phyloP scores from a whole-genome alignment of 2,113 vertebrate species.

The Apistogramma diplotaenia region DNA sequence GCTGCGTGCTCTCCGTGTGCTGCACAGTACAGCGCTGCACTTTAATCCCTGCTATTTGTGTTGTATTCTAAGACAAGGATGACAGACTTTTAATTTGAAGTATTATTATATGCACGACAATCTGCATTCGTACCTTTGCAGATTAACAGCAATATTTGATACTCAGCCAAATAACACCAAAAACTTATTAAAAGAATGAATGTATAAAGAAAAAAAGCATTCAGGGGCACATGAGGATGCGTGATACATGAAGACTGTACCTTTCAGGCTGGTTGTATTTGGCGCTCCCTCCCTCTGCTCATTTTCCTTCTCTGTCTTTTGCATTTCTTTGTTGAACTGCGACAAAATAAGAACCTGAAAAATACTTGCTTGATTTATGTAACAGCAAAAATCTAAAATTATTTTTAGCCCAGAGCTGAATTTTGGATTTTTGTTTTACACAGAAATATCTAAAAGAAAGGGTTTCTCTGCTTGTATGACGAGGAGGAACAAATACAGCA shows the following conservation, averaged over 20 bases:
- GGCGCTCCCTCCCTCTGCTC: not conserved
- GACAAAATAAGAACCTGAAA: not conserved
- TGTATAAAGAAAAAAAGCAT: too few relatives aligned
- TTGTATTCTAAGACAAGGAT: too few relatives aligned
- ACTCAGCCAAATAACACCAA: not conserved
- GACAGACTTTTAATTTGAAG: too few relatives aligned
- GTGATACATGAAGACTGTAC: too few relatives aligned
- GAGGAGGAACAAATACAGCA: not conserved
- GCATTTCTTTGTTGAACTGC: not conserved
- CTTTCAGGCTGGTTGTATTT: not conserved
- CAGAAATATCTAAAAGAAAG: not conserved
- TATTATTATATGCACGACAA: not conserved
- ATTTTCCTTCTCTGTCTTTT: not conserved
- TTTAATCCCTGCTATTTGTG: not conserved
- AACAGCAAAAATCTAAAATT: not conserved
- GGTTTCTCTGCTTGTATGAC: not conserved
- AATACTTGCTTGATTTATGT: too few relatives aligned
- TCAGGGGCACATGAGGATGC: too few relatives aligned
- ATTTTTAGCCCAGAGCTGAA: not conserved
- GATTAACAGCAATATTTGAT: not conserved
- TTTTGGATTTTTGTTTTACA: not conserved
- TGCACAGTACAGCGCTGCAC: too few relatives aligned
- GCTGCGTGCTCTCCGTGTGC: not conserved
- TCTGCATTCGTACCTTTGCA: not conserved
- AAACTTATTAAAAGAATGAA: not conserved